phyloP scores from a whole-genome alignment of 2,888 invertebrate species.

The Odontomyia ornata region DNA sequence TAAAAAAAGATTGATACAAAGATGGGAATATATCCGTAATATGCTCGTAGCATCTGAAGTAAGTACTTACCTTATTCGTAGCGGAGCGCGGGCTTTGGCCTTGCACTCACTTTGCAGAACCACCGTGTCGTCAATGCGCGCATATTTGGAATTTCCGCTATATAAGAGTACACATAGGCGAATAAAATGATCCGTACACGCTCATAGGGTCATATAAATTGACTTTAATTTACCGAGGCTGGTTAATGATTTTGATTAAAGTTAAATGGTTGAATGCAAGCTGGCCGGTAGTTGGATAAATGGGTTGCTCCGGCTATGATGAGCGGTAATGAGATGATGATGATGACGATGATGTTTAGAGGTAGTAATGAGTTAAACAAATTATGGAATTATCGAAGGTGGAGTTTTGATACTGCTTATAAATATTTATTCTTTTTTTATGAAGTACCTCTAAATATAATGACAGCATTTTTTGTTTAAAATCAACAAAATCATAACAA shows the following conservation, averaged over 20 bases:
- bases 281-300: background rate
- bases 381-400: background rate
- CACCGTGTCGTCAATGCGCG: background rate
- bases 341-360: too few relatives aligned
- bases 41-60: too few relatives aligned
- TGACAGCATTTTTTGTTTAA: too few relatives aligned
- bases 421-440: too few relatives aligned
- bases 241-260: constrained; percentile 14
- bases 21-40: too few relatives aligned
- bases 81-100: background rate
- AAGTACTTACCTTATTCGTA: too few relatives aligned
- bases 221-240: constrained; percentile 57
- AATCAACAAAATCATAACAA: too few relatives aligned
- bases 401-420: background rate
- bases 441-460: too few relatives aligned
- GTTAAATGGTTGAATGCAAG: background rate
- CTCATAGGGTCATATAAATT: constrained; percentile 62
- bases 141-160: constrained; percentile 26
- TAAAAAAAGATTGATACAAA: background rate
- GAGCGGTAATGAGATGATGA: too few relatives aligned
- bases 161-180: background rate
- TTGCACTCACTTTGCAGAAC: background rate
- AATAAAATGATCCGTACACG: background rate
- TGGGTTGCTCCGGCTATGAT: too few relatives aligned
- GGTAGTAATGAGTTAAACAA: background rate